Conservation (phyloP, 1,140 invertebrate genomes). For the Tigriopus japonicus region DNA sequence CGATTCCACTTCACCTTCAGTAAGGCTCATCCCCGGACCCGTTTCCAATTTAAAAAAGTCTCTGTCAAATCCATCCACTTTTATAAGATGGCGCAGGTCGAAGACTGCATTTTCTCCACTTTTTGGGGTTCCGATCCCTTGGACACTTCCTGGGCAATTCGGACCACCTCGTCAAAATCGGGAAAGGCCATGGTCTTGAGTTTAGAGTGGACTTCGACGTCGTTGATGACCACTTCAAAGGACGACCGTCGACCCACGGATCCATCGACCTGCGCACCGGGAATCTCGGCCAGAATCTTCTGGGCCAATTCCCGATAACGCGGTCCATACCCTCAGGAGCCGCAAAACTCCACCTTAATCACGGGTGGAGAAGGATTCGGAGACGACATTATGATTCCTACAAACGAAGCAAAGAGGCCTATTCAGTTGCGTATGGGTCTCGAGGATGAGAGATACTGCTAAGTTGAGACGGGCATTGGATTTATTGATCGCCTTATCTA, state of each 20-base stretch:
- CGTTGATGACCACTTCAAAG: conserved; percentile 42
- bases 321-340: conserved; percentile 38
- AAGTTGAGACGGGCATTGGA: too few species aligned
- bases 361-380: too few species aligned
- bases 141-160: conserved; percentile 32
- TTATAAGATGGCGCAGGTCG: conserved; percentile 29
- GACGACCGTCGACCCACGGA: conserved; percentile 37
- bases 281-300: conserved; percentile 31
- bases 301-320: conserved; percentile 36
- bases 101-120: conserved; percentile 35
- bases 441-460: too few species aligned
- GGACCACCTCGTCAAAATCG: conserved; percentile 35
- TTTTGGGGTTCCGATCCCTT: conserved; percentile 28
- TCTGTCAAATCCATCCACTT: too few species aligned
- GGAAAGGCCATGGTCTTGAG: conserved; percentile 41
- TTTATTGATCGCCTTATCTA: too few species aligned
- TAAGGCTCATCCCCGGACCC: too few species aligned
- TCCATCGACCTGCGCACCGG: conserved; percentile 33
- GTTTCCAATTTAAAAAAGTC: too few species aligned
- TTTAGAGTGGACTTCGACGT: conserved; percentile 41
- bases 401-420: too few species aligned
- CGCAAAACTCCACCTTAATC: conserved; percentile 20
- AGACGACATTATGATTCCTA: too few species aligned
- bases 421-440: too few species aligned
- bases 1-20: too few species aligned